Evolutionary conservation across 1,140 invertebrate genomes (phyloP), one percentile per base, ranked within the genome.

Genomic region (Hestina assimilis): DNA sequence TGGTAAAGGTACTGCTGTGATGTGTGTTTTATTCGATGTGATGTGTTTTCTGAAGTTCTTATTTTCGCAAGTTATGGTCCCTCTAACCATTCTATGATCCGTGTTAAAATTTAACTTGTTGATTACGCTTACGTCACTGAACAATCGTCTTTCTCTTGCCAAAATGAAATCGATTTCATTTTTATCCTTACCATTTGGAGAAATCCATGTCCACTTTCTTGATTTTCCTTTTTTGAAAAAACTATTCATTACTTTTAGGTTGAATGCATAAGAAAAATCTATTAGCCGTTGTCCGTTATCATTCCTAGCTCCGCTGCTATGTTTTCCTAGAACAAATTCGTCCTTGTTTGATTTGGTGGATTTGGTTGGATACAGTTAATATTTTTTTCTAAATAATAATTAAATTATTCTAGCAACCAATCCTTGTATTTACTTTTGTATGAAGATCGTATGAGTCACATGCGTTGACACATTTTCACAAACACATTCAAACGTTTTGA

Each of bases 61-160:
- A 11, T 24, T 43, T 57, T 21, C 45, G 21, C 20, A 7, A 23
- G 24, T 3, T 20, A 64, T 45, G 19, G 29, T 33, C 43, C 50
- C 63, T 63, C 65, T 64, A 43, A 72, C 14, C 61, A 69, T 63
- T 63, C 63, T 64, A 24, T 72, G 56, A 46, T 69, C 66, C 1
- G 66, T 56, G 41, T 59, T 62, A 28, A 69, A 72, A 47, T 72
- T 66, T 41, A 72, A 20, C 3, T 64, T 59, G n/a, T 64, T 62
- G 1, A 72, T 31, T 42, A 65, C 46, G 12, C 23, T 20, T 0
- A 65, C 38, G 19, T 69, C 52, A 11, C 19, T 45, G 15, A 67
- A 63, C 12, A 58, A 45, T 14, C 35, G 15, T 29, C 45, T 60
- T 20, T 60, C 31, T 8, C 15, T 59, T 50, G 66, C 29, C 4